These are phyloP conservation scores for Leucophenga montana DNA, from an alignment of 2,888 invertebrate genomes.

Conservation along the genomic window DNA sequence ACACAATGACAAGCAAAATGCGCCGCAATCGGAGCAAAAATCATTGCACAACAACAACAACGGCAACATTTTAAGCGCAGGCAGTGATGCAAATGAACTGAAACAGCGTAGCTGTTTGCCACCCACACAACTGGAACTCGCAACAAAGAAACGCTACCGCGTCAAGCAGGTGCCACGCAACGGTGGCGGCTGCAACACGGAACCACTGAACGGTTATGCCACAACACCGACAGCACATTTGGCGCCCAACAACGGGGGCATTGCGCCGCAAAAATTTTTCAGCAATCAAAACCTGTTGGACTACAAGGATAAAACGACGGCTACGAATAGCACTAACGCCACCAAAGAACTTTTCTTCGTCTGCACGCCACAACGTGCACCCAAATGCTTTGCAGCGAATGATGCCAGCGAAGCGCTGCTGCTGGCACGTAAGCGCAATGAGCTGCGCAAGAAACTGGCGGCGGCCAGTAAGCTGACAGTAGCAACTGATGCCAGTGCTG, in stretches of 20 bases:
- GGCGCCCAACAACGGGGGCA: conserved; percentile 59
- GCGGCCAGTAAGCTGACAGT: conserved; percentile 42
- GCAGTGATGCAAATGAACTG: background rate
- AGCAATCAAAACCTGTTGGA: conserved; percentile 71
- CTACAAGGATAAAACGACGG: conserved; percentile 57
- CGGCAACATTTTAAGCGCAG: conserved; percentile 16
- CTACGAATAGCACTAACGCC: conserved; percentile 57
- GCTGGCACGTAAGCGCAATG: conserved; percentile 65
- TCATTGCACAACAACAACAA: conserved; percentile 70
- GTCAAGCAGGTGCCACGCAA: conserved; percentile 51
- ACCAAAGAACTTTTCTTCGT: conserved; percentile 71
- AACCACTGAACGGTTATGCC: conserved; percentile 68
- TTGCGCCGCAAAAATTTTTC: conserved; percentile 70
- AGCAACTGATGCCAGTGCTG: conserved; percentile 25
- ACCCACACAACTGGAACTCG: conserved; percentile 55
- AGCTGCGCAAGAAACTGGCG: conserved; percentile 65
- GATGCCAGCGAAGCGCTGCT: conserved; percentile 60
- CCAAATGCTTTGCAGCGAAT: conserved; percentile 52
- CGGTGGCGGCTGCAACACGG: conserved; percentile 40
- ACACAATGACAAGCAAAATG: conserved; percentile 73
- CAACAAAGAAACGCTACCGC: conserved; percentile 62
- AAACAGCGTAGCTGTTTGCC: conserved; percentile 47
- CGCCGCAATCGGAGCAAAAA: conserved; percentile 61
- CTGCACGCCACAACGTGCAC: conserved; percentile 70
- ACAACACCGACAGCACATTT: conserved; percentile 69